phyloP scores from a whole-genome alignment of 2,113 vertebrate species.

The Leptocoma aspasia region DNA sequence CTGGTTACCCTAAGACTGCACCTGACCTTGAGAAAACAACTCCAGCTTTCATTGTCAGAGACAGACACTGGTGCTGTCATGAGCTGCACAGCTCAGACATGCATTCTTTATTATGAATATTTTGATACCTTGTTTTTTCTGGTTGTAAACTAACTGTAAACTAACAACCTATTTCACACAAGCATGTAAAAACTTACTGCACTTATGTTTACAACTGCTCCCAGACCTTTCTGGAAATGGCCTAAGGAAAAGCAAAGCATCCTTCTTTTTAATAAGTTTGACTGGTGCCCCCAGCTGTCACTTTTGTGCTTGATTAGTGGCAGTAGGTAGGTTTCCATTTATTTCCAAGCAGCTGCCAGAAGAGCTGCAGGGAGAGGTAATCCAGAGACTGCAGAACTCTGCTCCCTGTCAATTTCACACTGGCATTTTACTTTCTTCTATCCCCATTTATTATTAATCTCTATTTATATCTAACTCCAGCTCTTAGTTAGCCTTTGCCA shows the following conservation, averaged over 20 bases:
- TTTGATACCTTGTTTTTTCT: neutral
- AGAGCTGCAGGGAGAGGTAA: constrained; percentile 17
- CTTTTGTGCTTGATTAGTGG: neutral
- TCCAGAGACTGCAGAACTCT: neutral
- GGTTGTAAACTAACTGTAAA: neutral
- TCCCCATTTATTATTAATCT: constrained; percentile 69
- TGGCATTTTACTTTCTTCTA: constrained; percentile 19
- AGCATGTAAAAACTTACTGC: neutral
- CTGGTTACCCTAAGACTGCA: neutral
- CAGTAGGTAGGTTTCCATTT: constrained; percentile 11
- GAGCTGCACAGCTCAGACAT: neutral
- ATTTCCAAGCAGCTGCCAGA: constrained; percentile 36
- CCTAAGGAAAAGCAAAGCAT: constrained; percentile 7
- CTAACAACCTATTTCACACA: neutral
- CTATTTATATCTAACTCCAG: constrained; percentile 64
- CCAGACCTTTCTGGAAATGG: neutral
- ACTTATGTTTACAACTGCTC: neutral
- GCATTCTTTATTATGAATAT: neutral
- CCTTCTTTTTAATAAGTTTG: neutral
- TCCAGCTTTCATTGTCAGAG: neutral
- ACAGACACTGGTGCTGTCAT: neutral
- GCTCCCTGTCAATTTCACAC: constrained; percentile 12
- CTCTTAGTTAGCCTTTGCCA: constrained; percentile 41
- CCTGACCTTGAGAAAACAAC: neutral
- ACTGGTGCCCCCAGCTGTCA: neutral